Percentiles rank a stretch among this genome's conserved stretches.
phyloP scores from a whole-genome alignment of 2,113 vertebrate species.

The Motacilla alba region DNA sequence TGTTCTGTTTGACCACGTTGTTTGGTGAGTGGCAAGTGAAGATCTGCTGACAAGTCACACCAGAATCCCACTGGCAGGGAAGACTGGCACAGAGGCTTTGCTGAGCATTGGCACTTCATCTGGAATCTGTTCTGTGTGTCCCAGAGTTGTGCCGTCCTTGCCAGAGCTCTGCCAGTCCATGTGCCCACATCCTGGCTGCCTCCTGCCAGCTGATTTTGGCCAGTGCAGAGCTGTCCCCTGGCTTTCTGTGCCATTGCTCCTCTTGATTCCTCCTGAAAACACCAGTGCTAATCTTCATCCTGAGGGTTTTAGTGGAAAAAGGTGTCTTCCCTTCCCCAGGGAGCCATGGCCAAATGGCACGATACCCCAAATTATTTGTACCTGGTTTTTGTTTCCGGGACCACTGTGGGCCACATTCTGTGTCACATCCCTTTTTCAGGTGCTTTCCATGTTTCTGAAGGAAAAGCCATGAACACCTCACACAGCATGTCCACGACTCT shows the following conservation, averaged over 20 bases:
- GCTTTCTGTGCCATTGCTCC: background rate
- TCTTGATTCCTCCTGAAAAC: background rate
- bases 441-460: background rate
- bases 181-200: background rate
- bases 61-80: background rate
- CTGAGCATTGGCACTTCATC: background rate
- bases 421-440: background rate
- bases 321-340: background rate
- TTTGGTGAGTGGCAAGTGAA: background rate
- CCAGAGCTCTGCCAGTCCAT: background rate
- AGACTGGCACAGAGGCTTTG: background rate
- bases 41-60: background rate
- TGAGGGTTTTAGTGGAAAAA: background rate
- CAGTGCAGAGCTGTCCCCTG: background rate
- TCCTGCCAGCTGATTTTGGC: background rate
- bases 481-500: fast-evolving
- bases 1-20: background rate
- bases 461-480: background rate
- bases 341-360: background rate
- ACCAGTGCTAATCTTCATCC: background rate
- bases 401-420: background rate
- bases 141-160: background rate
- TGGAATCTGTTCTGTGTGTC: background rate
- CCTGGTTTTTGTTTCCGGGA: background rate
- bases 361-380: background rate